Evolutionary conservation across 2,888 invertebrate species (phyloP).

Genomic region (Tricholauxania praeusta): DNA sequence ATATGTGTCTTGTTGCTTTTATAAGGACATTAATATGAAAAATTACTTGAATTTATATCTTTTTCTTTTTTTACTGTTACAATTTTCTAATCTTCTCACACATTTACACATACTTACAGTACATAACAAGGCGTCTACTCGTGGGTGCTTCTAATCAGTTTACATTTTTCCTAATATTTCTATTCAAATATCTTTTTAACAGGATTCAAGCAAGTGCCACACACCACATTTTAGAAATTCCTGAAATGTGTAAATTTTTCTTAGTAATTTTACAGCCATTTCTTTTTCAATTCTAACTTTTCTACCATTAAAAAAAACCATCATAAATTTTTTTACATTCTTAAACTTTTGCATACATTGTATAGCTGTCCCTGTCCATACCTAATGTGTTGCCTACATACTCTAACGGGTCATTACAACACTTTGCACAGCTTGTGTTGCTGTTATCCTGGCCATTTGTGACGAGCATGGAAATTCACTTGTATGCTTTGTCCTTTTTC

Average conservation of each 20-base stretch:
- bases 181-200: constrained; percentile 65
- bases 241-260: not conserved
- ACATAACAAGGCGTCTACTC: constrained; percentile 8
- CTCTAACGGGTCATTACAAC: not conserved
- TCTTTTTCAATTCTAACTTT: constrained; percentile 16
- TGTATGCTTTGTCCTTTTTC: constrained; percentile 48
- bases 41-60: constrained; percentile 30
- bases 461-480: constrained; percentile 67
- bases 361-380: not conserved
- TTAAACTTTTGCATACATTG: not conserved
- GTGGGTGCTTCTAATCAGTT: constrained; percentile 48
- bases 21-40: constrained; percentile 14
- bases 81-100: constrained; percentile 43
- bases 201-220: constrained; percentile 55
- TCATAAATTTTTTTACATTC: not conserved
- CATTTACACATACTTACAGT: constrained; percentile 5
- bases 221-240: not conserved
- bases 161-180: constrained; percentile 63
- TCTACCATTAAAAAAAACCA: constrained; percentile 18
- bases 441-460: constrained; percentile 59
- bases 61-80: constrained; percentile 12
- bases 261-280: constrained; percentile 4
- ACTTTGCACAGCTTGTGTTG: constrained; percentile 43
- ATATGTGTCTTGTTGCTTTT: constrained; percentile 13
- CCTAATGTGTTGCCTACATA: not conserved